These are phyloP conservation scores for Bombus soroeensis DNA, from an alignment of 1,140 invertebrate species.

Conservation along the genomic window DNA sequence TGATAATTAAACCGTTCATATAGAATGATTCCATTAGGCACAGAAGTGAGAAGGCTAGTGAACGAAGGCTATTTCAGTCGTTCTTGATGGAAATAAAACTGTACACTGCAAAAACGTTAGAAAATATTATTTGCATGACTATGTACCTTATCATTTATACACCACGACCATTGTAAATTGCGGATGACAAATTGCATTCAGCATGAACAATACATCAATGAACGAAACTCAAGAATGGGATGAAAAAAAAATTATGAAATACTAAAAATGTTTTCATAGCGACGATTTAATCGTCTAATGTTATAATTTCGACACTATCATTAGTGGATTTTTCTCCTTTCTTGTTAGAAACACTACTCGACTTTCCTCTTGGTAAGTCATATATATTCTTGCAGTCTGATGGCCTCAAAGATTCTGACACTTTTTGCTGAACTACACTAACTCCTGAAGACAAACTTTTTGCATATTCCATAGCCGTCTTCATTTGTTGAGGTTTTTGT, in stretches of 20 bases:
- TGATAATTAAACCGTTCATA: not conserved
- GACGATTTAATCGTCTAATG: conserved; percentile 77
- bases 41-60: conserved; percentile 37
- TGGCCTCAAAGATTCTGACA: conserved; percentile 55
- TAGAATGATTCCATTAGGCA: conserved; percentile 29
- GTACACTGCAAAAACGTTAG: conserved; percentile 3
- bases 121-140: not conserved
- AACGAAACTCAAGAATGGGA: not conserved
- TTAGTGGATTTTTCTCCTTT: conserved; percentile 67
- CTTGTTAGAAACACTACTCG: conserved; percentile 9
- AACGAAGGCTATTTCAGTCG: conserved; percentile 28
- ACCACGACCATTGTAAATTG: not conserved
- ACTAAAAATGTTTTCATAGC: not conserved
- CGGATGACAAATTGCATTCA: not conserved
- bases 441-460: conserved; percentile 67
- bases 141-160: not conserved
- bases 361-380: conserved; percentile 71
- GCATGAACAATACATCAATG: not conserved
- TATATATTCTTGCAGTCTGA: conserved; percentile 68
- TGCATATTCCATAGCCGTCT: conserved; percentile 65
- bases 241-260: not conserved
- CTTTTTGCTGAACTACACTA: conserved; percentile 67
- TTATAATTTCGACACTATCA: conserved; percentile 80
- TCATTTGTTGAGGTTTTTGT: conserved; percentile 60
- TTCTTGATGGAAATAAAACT: conserved; percentile 19